Percentiles rank a stretch among this genome's conserved stretches.
Conservation (phyloP, 2,113 vertebrate species). For the Nyctereutes procyonoides region DNA sequence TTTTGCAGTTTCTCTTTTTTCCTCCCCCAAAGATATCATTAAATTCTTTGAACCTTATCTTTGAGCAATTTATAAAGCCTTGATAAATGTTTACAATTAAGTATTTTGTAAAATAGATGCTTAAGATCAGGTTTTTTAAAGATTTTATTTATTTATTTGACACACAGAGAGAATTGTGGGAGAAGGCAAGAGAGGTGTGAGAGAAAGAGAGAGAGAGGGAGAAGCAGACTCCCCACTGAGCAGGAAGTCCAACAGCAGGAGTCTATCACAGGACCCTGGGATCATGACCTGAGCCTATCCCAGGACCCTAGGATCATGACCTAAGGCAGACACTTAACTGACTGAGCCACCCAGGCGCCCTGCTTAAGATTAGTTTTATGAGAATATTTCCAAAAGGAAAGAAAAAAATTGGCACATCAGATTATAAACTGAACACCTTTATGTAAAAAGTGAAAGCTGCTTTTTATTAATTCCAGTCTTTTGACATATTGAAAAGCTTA, state of each 20-base stretch:
- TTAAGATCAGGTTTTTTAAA: conserved; percentile 55
- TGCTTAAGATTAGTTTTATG: conserved; percentile 65
- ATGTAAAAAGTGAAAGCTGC: conserved; percentile 72
- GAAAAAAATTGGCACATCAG: conserved; percentile 73
- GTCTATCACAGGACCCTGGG: background rate
- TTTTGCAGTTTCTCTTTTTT: conserved; percentile 30
- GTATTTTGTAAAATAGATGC: conserved; percentile 72
- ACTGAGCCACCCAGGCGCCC: background rate
- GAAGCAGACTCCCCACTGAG: background rate
- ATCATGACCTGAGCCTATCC: background rate
- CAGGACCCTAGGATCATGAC: background rate
- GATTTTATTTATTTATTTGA: background rate
- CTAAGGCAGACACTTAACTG: background rate
- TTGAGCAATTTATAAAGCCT: conserved; percentile 73
- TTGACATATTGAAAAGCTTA: conserved; percentile 77
- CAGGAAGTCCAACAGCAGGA: background rate
- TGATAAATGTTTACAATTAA: conserved; percentile 65
- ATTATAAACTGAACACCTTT: conserved; percentile 76
- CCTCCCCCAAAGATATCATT: conserved; percentile 54
- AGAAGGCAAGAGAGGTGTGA: no score
- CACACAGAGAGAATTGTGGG: no score
- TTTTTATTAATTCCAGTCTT: conserved; percentile 66
- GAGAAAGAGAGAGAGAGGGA: background rate
- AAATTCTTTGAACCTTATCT: conserved; percentile 75
- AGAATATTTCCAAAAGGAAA: conserved; percentile 77